Conservation (phyloP, 2,888 invertebrate genomes). For the Dicycla oo region DNA sequence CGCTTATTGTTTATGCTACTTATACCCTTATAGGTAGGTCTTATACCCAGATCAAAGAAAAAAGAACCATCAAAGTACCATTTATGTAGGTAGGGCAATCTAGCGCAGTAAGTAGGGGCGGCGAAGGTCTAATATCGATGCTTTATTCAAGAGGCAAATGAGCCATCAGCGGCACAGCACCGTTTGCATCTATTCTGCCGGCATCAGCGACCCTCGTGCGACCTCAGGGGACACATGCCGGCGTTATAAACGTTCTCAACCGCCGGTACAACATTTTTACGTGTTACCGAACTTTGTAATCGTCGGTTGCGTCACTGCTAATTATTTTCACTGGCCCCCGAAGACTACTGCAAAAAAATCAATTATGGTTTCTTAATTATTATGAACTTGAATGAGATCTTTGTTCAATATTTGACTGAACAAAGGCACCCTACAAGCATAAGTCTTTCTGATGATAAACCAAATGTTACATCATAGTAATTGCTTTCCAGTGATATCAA, state of each 20-base stretch:
- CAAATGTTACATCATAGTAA: conserved; percentile 2
- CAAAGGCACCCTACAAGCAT: not conserved
- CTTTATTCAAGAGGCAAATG: conserved; percentile 88
- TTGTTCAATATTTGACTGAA: conserved; percentile 8
- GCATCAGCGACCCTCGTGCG: conserved; percentile 77
- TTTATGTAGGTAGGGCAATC: conserved; percentile 57
- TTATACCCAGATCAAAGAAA: conserved; percentile 34
- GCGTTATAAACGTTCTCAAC: conserved; percentile 66
- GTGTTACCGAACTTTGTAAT: conserved; percentile 51
- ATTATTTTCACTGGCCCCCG: conserved; percentile 39
- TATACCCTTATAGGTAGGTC: no score
- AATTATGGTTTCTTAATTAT: conserved; percentile 7
- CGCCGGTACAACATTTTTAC: conserved; percentile 64
- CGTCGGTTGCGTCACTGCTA: conserved; percentile 19
- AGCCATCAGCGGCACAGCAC: conserved; percentile 85
- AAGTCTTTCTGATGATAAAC: not conserved
- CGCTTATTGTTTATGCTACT: not conserved
- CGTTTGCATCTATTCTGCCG: conserved; percentile 88
- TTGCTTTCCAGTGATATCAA: not conserved
- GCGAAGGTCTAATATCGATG: conserved; percentile 80
- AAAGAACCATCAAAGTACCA: conserved; percentile 60
- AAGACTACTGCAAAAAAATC: conserved; percentile 12
- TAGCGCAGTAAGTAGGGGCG: conserved; percentile 64
- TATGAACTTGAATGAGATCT: not conserved
- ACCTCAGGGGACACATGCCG: conserved; percentile 74